phyloP scores from a whole-genome alignment of 1,140 invertebrate species.

The Eupristina koningsbergeri region DNA sequence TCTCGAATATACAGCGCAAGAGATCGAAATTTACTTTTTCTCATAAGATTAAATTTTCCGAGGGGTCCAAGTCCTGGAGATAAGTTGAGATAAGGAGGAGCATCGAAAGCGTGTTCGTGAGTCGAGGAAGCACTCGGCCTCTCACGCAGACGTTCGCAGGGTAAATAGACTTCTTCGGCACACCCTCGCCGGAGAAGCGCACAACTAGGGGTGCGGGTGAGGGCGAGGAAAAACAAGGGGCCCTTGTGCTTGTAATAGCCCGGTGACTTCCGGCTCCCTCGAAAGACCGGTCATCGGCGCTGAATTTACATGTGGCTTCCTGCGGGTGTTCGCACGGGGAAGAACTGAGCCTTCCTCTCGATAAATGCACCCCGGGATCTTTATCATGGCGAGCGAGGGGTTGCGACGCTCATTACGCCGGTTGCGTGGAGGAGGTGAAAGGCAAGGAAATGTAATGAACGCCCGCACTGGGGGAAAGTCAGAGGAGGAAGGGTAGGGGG shows the following conservation, averaged over 20 bases:
- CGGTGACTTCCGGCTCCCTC: background rate
- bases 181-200: no score
- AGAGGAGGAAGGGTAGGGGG: slow-evolving; percentile 39
- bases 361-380: slow-evolving; percentile 66
- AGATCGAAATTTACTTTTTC: no score
- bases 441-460: background rate
- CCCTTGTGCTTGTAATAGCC: background rate
- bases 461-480: slow-evolving; percentile 15
- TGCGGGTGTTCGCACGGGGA: slow-evolving; percentile 56
- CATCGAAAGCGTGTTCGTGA: no score
- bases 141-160: background rate
- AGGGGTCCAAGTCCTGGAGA: no score
- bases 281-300: slow-evolving; percentile 33
- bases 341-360: background rate
- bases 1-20: no score
- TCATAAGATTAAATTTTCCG: no score
- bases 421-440: slow-evolving; percentile 28
- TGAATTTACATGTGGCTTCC: slow-evolving; percentile 68
- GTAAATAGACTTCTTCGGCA: background rate
- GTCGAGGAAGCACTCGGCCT: no score
- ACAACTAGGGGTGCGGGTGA: background rate
- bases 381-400: slow-evolving; percentile 65
- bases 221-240: background rate
- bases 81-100: no score
- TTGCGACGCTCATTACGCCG: slow-evolving; percentile 30